phyloP scores from a whole-genome alignment of 2,797 vertebrate species.

The Hypotaenidia okinawae region DNA sequence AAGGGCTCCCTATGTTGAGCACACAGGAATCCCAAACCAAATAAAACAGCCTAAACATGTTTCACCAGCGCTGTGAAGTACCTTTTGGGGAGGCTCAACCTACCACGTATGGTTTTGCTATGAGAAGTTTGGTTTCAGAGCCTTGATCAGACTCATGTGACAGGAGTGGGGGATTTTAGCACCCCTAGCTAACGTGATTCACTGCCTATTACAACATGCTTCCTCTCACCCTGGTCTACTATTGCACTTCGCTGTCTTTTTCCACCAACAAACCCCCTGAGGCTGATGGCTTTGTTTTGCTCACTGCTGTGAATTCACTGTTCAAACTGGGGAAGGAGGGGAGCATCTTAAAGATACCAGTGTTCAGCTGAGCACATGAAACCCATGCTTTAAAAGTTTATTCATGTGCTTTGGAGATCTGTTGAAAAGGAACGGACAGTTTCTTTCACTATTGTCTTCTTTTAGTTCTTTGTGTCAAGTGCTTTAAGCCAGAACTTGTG shows the following conservation, averaged over 20 bases:
- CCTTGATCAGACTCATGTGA: conserved; percentile 59
- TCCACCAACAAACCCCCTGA: conserved; percentile 8
- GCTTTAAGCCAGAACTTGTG: neutral
- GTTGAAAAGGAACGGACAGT: neutral
- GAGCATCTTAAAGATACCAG: neutral
- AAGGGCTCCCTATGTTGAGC: conserved; percentile 16
- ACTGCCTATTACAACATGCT: conserved; percentile 44
- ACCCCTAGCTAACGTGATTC: conserved; percentile 51
- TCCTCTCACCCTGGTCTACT: conserved; percentile 33
- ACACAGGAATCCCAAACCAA: conserved; percentile 11
- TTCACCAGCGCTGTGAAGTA: neutral
- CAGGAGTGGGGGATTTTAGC: conserved; percentile 41
- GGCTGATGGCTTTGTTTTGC: conserved; percentile 40
- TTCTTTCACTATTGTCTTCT: neutral
- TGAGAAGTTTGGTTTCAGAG: conserved; percentile 29
- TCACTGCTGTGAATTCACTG: neutral
- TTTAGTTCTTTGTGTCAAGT: conserved; percentile 12
- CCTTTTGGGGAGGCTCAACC: conserved; percentile 6
- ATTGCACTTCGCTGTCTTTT: conserved; percentile 9
- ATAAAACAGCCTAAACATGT: neutral
- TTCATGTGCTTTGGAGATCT: neutral
- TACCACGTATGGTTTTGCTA: conserved; percentile 23
- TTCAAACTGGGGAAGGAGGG: neutral
- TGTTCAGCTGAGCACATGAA: neutral
- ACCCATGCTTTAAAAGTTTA: neutral